These are phyloP conservation scores for Dendroctonus valens DNA, from an alignment of 1,140 invertebrate species.

Conservation along the genomic window DNA sequence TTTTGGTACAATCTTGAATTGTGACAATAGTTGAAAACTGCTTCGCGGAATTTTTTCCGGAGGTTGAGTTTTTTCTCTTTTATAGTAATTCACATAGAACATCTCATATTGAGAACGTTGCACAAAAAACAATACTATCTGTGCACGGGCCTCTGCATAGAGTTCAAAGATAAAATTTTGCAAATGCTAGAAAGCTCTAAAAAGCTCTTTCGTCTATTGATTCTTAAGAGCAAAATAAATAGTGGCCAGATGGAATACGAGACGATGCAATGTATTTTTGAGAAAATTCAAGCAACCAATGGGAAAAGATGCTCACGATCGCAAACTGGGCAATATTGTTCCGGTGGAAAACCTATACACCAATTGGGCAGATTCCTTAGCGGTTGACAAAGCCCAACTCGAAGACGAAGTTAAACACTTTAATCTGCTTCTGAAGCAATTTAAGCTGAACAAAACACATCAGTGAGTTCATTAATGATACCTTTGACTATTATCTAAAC, in stretches of 20 bases:
- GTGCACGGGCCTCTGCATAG: slow-evolving; percentile 44
- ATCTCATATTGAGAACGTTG: slow-evolving; percentile 41
- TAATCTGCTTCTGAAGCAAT: slow-evolving; percentile 32
- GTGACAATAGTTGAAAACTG: too few species aligned
- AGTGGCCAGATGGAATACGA: slow-evolving; percentile 27
- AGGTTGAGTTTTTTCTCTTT: not conserved
- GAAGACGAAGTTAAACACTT: slow-evolving; percentile 19
- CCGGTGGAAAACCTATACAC: slow-evolving; percentile 37
- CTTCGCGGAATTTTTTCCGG: too few species aligned
- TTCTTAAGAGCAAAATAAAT: slow-evolving; percentile 42
- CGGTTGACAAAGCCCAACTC: not conserved
- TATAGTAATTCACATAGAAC: slow-evolving; percentile 40
- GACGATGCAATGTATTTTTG: slow-evolving; percentile 37
- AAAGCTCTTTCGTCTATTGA: slow-evolving; percentile 40
- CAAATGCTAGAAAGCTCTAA: slow-evolving; percentile 36
- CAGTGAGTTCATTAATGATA: slow-evolving; percentile 8
- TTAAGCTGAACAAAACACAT: slow-evolving; percentile 38
- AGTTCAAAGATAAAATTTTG: slow-evolving; percentile 38
- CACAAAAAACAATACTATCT: slow-evolving; percentile 44
- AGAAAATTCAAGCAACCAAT: slow-evolving; percentile 36
- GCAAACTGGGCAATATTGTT: slow-evolving; percentile 39
- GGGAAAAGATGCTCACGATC: slow-evolving; percentile 15
- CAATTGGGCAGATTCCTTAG: slow-evolving; percentile 10
- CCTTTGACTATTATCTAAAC: slow-evolving; percentile 1
- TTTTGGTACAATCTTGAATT: too few species aligned